Conservation (phyloP, 2,113 vertebrate species). For the Lagopus muta region DNA sequence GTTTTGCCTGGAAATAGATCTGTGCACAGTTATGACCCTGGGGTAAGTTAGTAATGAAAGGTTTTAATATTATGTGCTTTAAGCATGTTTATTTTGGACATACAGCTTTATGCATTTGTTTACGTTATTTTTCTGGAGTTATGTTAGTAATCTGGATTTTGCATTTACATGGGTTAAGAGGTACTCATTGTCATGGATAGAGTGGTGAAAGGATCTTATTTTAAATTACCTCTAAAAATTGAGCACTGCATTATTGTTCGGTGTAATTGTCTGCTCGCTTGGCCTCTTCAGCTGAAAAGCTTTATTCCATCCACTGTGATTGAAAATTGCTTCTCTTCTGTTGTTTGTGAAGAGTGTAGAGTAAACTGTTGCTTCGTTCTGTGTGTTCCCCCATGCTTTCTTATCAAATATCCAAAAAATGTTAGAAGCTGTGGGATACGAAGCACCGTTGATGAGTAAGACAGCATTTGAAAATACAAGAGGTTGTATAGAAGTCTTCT, state of each 20-base stretch:
- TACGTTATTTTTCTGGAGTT: not conserved
- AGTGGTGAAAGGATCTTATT: not conserved
- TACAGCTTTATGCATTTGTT: not conserved
- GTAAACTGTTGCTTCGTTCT: not conserved
- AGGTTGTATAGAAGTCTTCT: not conserved
- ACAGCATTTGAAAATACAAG: not conserved
- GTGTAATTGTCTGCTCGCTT: not conserved
- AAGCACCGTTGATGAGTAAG: not conserved
- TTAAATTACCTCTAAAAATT: not conserved
- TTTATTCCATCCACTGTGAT: not conserved
- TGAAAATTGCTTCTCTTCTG: not conserved
- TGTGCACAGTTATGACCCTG: not conserved
- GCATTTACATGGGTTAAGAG: not conserved
- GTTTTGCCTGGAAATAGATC: not conserved
- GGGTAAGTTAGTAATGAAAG: not conserved
- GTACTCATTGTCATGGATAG: not conserved
- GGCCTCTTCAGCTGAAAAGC: slow-evolving; percentile 15
- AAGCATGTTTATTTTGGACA: not conserved
- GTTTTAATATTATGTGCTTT: not conserved
- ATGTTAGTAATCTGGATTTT: not conserved
- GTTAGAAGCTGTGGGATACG: not conserved
- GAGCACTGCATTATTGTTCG: not conserved
- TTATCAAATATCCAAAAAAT: not conserved
- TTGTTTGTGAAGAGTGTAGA: not conserved
- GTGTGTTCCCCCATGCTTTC: not conserved